Evolutionary conservation across 2,888 invertebrate genomes (phyloP), one percentile per base, ranked within the genome.

Genomic region (Apoda limacodes): DNA sequence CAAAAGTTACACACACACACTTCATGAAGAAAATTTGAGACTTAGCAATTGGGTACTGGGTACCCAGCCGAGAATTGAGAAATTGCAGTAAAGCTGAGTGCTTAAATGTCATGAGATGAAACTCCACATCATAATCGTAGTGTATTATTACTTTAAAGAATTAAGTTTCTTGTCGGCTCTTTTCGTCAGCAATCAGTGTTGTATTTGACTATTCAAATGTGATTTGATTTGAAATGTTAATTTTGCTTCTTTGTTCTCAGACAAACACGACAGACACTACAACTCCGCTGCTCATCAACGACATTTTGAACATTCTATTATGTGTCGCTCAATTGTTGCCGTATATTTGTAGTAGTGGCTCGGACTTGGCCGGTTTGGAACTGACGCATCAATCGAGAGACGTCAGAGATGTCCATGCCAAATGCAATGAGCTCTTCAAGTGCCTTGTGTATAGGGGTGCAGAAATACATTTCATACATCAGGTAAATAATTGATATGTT

Each of bases 361-460:
- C 86, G 0, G 75, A 74, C 30, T 74, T 87, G 30, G 82, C 85
- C 11, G 90, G 90, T 1, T 50, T 86, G 6, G 81, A 83, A 21
- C 59, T 81, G 10, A 76, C 71, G 32, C 75, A 82, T 37, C 83
- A 88, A 50, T 83, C 85, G 6, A 84, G 90, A 40, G 88, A 89
- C 28, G 84, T 91, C n/a, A 78, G 90, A 25, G 92, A 93, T 45
- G 86, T 93, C 9, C 93, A 93, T 53, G 85, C 90, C 1, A 93
- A 93, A 57, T 92, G 93, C 59, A 86, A 89, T 45, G 89, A 92
- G 50, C 69, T 93, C 25, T 86, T 91, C 46, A 84, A 86, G 39
- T 91, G 90, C 37, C 74, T 93, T 9, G 66, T 92, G 6, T 76
- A 90, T 25, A 83, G 92, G 37, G 92, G 91, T 0, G 86, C 89